A percentile compares a stretch with the other conserved stretches of the same genome.
These are phyloP conservation scores for Melanocharis versteri DNA, from an alignment of 2,113 vertebrate species.

Conservation along the genomic window DNA sequence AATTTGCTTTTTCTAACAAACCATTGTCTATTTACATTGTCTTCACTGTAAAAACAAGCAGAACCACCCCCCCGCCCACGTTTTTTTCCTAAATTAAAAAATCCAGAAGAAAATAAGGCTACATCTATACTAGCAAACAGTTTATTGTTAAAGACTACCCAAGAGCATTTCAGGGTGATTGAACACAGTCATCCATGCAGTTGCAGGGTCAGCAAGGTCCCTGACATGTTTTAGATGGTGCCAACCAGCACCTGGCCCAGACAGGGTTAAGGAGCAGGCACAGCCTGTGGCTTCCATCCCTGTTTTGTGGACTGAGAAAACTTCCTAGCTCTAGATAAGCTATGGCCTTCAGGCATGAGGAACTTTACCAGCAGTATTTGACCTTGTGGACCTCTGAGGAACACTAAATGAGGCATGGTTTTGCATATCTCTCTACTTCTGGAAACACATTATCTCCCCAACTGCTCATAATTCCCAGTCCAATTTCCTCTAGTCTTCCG, in stretches of 20 bases:
- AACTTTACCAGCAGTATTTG: neutral
- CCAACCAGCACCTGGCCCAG: neutral
- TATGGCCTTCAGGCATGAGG: neutral
- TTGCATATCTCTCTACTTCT: neutral
- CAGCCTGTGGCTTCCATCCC: rapidly evolving
- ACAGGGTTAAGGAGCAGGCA: neutral
- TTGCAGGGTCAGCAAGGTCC: neutral
- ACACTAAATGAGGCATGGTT: neutral
- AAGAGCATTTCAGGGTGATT: neutral
- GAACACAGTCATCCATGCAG: neutral
- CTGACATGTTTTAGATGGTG: rapidly evolving
- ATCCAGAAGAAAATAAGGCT: neutral
- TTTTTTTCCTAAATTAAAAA: neutral
- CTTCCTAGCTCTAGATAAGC: neutral
- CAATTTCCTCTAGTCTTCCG: neutral
- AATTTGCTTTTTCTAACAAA: neutral
- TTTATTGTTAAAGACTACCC: neutral
- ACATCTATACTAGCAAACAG: neutral
- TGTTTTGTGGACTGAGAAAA: neutral
- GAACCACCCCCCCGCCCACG: rapidly evolving
- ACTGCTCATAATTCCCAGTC: neutral
- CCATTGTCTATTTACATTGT: neutral
- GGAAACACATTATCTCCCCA: neutral
- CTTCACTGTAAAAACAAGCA: neutral
- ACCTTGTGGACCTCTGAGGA: neutral